Percentiles rank a stretch among this genome's conserved stretches.
phyloP scores from a whole-genome alignment of 2,797 vertebrate genomes.

The Tarsius wallacei region DNA sequence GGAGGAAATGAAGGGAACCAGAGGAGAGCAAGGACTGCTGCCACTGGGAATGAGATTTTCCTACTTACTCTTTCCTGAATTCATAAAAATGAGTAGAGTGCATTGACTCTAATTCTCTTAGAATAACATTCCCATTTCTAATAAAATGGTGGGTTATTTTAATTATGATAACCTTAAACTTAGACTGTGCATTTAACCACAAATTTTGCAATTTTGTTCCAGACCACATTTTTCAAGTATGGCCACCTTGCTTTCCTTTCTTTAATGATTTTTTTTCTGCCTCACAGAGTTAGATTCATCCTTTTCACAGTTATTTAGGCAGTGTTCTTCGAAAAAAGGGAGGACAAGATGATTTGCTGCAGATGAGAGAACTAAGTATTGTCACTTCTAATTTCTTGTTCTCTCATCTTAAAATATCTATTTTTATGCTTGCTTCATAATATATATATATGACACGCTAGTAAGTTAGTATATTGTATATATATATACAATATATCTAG shows the following conservation, averaged over 20 bases:
- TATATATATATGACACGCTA: not conserved
- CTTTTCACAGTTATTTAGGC: not conserved
- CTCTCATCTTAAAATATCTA: not conserved
- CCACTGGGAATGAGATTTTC: not conserved
- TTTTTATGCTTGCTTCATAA: slow-evolving; percentile 32
- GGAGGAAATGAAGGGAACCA: not conserved
- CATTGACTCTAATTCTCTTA: not conserved
- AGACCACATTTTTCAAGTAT: not conserved
- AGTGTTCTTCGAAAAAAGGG: not conserved
- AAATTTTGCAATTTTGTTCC: not conserved
- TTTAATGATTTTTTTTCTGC: slow-evolving; percentile 5
- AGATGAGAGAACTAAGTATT: not conserved
- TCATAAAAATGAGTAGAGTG: not conserved
- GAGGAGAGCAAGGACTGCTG: not conserved
- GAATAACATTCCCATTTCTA: not conserved
- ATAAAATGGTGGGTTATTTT: slow-evolving; percentile 21
- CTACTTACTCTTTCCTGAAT: not conserved
- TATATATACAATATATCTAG: not conserved
- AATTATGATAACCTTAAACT: not conserved
- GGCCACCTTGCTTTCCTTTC: slow-evolving; percentile 14
- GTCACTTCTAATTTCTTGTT: not conserved
- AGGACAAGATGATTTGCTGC: not conserved
- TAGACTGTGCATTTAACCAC: not conserved
- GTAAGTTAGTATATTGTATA: not conserved
- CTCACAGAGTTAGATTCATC: not conserved